phyloP scores from a whole-genome alignment of 2,888 invertebrate species.

The Parochlus steinenii region DNA sequence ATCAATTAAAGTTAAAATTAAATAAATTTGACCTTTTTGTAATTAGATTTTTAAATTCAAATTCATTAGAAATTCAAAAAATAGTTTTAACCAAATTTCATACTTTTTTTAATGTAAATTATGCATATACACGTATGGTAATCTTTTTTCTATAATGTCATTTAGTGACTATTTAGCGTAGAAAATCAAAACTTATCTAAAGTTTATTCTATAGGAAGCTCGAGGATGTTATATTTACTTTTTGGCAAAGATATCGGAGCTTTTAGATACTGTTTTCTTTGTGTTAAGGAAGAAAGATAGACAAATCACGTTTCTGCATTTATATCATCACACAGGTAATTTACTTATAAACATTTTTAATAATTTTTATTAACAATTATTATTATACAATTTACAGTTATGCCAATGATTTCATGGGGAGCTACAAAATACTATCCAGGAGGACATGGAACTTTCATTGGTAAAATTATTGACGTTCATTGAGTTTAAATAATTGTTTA shows the following conservation, averaged over 20 bases:
- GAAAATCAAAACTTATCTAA: too few species aligned
- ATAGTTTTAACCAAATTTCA: too few species aligned
- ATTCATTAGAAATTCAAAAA: too few species aligned
- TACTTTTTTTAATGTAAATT: too few species aligned
- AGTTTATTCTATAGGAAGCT: slow-evolving; percentile 44
- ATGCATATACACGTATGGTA: too few species aligned
- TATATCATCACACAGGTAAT: slow-evolving; percentile 93
- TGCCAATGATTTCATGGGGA: slow-evolving; percentile 90
- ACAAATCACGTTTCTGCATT: slow-evolving; percentile 79
- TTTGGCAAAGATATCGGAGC: slow-evolving; percentile 75
- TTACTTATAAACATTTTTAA: too few species aligned
- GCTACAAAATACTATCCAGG: slow-evolving; percentile 75
- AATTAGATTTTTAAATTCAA: background rate
- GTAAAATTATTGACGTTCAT: slow-evolving; percentile 23
- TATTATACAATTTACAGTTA: too few species aligned
- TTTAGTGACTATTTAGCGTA: too few species aligned
- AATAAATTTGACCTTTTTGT: background rate
- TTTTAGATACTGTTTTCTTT: slow-evolving; percentile 86
- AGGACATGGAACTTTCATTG: slow-evolving; percentile 79
- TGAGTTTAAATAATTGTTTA: background rate
- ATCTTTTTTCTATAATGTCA: too few species aligned
- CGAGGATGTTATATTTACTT: slow-evolving; percentile 72
- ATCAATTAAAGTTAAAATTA: background rate
- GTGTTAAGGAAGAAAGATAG: slow-evolving; percentile 79
- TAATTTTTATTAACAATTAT: too few species aligned